phyloP scores from a whole-genome alignment of 2,113 vertebrate species.

The Centrocercus urophasianus region DNA sequence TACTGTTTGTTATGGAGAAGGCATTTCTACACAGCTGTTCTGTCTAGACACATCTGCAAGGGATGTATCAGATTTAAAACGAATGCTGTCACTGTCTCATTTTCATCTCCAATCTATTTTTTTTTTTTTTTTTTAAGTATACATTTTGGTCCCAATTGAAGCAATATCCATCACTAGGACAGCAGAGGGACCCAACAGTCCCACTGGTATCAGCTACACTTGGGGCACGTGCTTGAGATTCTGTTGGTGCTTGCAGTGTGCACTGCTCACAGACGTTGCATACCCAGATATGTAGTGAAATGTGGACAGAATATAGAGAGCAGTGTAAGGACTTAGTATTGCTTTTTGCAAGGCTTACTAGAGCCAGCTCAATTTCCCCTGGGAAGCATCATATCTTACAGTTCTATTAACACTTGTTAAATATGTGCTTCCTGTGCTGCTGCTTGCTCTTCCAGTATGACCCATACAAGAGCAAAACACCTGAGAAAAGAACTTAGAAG shows the following conservation, averaged over 20 bases:
- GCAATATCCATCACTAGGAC: conserved; percentile 30
- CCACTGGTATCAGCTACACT: background rate
- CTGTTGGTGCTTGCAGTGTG: background rate
- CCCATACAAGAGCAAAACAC: background rate
- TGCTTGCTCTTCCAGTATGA: background rate
- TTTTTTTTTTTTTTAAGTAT: background rate
- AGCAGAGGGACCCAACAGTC: conserved; percentile 21
- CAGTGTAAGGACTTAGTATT: rapidly evolving
- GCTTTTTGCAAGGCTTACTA: background rate
- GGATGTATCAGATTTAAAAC: background rate
- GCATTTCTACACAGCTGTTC: background rate
- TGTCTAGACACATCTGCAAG: background rate
- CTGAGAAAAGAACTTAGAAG: background rate
- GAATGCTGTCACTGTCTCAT: background rate
- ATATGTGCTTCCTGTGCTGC: background rate
- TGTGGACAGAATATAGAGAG: background rate
- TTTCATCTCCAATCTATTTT: background rate
- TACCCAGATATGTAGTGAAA: background rate
- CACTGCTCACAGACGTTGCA: background rate
- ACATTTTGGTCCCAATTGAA: conserved; percentile 4
- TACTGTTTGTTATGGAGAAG: background rate
- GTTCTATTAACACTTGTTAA: background rate
- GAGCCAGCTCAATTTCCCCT: background rate
- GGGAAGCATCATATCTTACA: background rate
- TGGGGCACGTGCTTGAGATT: background rate